Evolutionary conservation across 2,888 invertebrate species (phyloP).

Genomic region (Argynnis bischoffii): DNA sequence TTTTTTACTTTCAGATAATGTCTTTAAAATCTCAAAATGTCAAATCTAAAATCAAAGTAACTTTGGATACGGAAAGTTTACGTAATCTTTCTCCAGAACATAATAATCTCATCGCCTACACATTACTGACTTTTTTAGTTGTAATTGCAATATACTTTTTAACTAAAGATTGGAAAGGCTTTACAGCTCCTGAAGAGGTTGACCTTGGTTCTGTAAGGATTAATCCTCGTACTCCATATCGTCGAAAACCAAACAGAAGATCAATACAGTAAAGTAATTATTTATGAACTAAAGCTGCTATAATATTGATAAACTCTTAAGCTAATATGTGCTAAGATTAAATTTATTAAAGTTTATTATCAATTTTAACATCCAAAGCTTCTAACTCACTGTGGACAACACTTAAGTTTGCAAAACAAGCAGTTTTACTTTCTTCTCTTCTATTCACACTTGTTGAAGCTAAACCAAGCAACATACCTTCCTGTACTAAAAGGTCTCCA

Average conservation of each 20-base stretch:
- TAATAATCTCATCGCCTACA: conserved; percentile 48
- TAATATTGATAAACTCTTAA: not conserved
- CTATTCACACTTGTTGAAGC: conserved; percentile 57
- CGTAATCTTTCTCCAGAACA: conserved; percentile 26
- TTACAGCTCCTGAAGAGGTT: conserved; percentile 62
- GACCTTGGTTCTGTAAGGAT: conserved; percentile 60
- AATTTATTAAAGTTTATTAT: conserved; percentile 9
- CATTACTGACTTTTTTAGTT: conserved; percentile 49
- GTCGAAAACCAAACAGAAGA: conserved; percentile 36
- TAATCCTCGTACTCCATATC: conserved; percentile 41
- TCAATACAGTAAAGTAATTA: conserved; percentile 15
- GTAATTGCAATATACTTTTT: conserved; percentile 50
- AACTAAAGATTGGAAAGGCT: conserved; percentile 60
- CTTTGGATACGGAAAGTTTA: conserved; percentile 32
- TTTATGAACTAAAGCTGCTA: not conserved
- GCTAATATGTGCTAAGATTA: not conserved
- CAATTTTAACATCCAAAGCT: conserved; percentile 46
- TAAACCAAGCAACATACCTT: conserved; percentile 56
- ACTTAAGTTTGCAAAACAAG: conserved; percentile 61
- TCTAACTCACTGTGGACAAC: conserved; percentile 49
- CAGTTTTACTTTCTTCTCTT: conserved; percentile 48
- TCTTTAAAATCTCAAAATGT: conserved; percentile 30
- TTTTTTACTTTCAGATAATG: conserved; percentile 32
- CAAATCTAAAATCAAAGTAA: conserved; percentile 36
- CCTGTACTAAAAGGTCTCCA: conserved; percentile 66